Conservation (phyloP, 2,113 vertebrate genomes). For the Ursus arctos region DNA sequence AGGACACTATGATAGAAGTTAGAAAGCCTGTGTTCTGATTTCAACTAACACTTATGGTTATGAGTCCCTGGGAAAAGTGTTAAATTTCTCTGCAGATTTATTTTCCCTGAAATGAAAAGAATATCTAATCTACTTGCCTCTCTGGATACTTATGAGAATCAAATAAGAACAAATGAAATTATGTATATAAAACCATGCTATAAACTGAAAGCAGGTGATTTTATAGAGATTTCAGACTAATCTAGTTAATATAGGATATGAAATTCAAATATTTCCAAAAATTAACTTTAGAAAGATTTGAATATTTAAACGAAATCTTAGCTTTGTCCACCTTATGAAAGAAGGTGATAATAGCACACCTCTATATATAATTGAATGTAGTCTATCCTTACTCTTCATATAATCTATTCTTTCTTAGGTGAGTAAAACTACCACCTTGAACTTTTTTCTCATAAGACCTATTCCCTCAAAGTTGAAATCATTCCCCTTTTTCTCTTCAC, state of each 20-base stretch:
- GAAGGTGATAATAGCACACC: not conserved
- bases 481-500: not conserved
- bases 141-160: not conserved
- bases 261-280: conserved; percentile 42
- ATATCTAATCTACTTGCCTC: not conserved
- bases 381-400: not conserved
- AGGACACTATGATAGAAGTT: not conserved
- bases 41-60: not conserved
- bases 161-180: conserved; percentile 42
- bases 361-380: not conserved
- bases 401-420: not conserved
- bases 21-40: conserved; percentile 3
- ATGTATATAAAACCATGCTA: not conserved
- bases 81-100: not conserved
- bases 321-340: not conserved
- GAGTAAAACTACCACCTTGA: not conserved
- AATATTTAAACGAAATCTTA: conserved; percentile 45
- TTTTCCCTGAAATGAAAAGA: conserved; percentile 23
- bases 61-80: not conserved
- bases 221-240: not conserved
- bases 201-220: not conserved
- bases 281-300: not conserved
- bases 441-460: not conserved
- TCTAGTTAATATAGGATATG: not conserved
- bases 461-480: not conserved